Conservation (phyloP, 2,797 vertebrate species). For the Tympanoctomys barrerae region DNA sequence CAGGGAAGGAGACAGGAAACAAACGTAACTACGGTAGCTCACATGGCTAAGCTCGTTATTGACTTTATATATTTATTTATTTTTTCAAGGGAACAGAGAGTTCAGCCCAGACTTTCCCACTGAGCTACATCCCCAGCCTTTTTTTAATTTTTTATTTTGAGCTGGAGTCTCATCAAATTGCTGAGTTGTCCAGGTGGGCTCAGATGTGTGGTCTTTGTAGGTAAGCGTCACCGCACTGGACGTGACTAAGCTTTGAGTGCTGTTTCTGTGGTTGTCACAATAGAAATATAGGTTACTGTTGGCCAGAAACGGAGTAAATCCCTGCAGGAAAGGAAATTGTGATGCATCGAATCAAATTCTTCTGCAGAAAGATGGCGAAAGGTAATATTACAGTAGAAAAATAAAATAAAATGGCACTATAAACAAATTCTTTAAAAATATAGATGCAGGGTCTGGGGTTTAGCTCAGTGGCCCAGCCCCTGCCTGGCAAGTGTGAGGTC, state of each 20-base stretch:
- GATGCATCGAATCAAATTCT: neutral
- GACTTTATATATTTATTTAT: neutral
- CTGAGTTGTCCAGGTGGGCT: neutral
- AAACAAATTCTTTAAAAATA: conserved; percentile 23
- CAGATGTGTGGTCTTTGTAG: neutral
- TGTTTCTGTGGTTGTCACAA: neutral
- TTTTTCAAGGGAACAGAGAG: neutral
- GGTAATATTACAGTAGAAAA: conserved; percentile 16
- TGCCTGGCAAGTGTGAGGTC: too few species aligned
- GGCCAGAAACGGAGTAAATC: neutral
- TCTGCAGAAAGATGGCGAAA: neutral
- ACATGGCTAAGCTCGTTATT: neutral
- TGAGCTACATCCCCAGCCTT: neutral
- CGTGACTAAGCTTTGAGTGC: neutral
- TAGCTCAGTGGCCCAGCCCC: too few species aligned
- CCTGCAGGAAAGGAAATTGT: neutral
- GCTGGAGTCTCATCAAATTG: neutral
- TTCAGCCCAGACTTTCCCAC: neutral
- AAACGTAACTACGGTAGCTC: neutral
- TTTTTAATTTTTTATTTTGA: neutral
- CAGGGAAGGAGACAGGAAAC: neutral
- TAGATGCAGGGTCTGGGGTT: neutral
- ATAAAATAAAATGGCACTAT: neutral
- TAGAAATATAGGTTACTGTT: neutral
- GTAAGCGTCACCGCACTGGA: neutral